Evolutionary conservation across 2,797 vertebrate genomes (phyloP).

Genomic region (Pantherophis alleghaniensis): DNA sequence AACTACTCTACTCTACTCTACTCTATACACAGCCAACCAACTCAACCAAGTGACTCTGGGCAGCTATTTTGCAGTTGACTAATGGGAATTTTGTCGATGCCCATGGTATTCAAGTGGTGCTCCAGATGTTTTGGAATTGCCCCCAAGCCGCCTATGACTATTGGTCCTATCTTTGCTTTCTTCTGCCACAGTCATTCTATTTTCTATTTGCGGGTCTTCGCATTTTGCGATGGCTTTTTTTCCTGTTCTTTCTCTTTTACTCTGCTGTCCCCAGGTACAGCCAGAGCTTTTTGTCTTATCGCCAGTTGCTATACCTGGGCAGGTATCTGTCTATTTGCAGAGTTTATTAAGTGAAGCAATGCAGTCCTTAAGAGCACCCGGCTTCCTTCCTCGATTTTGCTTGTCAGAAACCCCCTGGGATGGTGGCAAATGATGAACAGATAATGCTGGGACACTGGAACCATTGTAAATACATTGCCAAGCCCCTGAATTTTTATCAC

Average conservation of each 20-base stretch:
- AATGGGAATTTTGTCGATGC: background rate
- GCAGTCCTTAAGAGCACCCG: background rate
- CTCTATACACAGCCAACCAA: background rate
- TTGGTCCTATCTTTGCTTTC: background rate
- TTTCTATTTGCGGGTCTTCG: background rate
- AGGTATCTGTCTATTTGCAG: background rate
- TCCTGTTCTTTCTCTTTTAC: background rate
- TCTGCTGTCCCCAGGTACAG: background rate
- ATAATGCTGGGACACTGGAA: background rate
- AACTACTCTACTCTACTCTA: no score
- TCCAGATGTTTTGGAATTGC: background rate
- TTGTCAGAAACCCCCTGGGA: background rate
- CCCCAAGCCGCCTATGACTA: background rate
- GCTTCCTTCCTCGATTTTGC: background rate
- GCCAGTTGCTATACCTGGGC: no score
- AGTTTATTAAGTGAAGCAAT: background rate
- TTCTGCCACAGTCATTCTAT: background rate
- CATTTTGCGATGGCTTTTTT: background rate
- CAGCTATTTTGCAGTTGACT: background rate
- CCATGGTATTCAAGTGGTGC: background rate
- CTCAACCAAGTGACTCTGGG: background rate
- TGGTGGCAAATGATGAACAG: background rate
- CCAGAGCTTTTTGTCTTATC: background rate
- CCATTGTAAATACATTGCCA: background rate
- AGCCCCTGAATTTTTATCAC: background rate